Conservation (phyloP, 2,113 vertebrate species). For the Meleagris gallopavo region DNA sequence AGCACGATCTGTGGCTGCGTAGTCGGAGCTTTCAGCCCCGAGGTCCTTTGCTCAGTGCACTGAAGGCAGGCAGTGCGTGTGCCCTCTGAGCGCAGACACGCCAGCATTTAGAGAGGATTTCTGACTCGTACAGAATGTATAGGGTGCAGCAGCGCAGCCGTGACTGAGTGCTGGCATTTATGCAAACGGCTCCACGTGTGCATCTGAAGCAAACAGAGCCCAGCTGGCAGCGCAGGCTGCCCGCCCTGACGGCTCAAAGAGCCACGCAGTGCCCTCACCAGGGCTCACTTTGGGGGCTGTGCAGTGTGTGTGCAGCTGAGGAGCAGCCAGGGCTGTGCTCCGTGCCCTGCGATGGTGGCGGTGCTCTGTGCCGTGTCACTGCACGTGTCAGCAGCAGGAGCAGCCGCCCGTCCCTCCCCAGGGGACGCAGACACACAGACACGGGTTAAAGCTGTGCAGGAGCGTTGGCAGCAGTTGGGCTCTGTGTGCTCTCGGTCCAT, state of each 20-base stretch:
- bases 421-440: rapidly evolving
- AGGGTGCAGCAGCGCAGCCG: background rate
- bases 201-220: rapidly evolving
- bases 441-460: background rate
- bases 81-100: background rate
- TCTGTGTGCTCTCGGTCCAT: rapidly evolving
- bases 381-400: no score
- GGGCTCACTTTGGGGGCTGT: background rate
- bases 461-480: rapidly evolving
- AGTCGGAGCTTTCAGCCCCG: background rate
- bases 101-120: background rate
- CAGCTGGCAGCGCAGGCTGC: background rate
- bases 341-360: no score
- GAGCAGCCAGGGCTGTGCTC: no score
- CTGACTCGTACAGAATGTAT: background rate
- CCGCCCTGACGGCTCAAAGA: no score
- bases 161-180: rapidly evolving
- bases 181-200: rapidly evolving
- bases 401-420: background rate
- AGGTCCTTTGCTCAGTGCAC: background rate
- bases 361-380: background rate
- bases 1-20: background rate
- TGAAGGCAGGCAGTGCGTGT: rapidly evolving
- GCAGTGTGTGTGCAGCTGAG: background rate
- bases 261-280: no score